Percentiles rank a stretch among this genome's conserved stretches.
Conservation (phyloP, 2,888 invertebrate species). For the Hecatera dysodea region DNA sequence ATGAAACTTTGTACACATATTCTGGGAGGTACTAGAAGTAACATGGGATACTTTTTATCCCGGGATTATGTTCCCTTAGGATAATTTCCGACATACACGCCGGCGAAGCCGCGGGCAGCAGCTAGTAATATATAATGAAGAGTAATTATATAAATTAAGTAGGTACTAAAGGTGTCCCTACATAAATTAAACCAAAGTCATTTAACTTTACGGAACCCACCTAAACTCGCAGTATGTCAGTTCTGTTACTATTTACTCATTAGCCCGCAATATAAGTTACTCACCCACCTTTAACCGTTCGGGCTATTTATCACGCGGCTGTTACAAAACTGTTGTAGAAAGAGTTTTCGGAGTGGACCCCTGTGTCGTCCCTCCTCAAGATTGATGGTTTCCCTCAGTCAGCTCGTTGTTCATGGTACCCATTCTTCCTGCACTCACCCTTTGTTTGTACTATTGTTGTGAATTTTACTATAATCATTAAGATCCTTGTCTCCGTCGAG, state of each 20-base stretch:
- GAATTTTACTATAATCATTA: constrained; percentile 76
- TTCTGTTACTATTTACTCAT: constrained; percentile 69
- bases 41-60: too few relatives aligned
- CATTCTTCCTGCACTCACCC: constrained; percentile 73
- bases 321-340: constrained; percentile 85
- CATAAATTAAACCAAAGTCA: constrained; percentile 58
- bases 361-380: constrained; percentile 83
- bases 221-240: constrained; percentile 54
- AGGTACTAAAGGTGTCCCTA: constrained; percentile 34
- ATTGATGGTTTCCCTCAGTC: constrained; percentile 84
- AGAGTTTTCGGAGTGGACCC: constrained; percentile 85
- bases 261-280: constrained; percentile 73
- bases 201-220: constrained; percentile 57
- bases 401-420: constrained; percentile 75
- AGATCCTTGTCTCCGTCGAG: constrained; percentile 67
- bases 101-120: too few relatives aligned
- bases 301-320: constrained; percentile 84
- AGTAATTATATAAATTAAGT: constrained; percentile 64
- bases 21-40: too few relatives aligned
- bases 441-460: constrained; percentile 78
- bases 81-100: too few relatives aligned
- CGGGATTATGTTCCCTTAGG: too few relatives aligned
- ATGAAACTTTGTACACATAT: too few relatives aligned
- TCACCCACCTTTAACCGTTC: constrained; percentile 76
- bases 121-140: constrained; percentile 12